Conservation (phyloP, 2,113 vertebrate genomes). For the Centrocercus urophasianus region DNA sequence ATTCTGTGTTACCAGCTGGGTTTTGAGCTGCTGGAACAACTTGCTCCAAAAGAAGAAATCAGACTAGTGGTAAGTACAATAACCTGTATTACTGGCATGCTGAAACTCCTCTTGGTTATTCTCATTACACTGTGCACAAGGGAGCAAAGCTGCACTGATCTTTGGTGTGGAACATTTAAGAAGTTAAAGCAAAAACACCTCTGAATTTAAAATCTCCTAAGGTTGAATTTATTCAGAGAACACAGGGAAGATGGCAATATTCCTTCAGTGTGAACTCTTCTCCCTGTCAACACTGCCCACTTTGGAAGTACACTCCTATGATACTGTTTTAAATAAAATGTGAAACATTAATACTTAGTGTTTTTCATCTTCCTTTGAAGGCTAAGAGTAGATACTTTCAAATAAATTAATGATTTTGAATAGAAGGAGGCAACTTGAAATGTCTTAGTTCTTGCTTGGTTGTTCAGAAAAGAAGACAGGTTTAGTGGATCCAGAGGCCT, state of each 20-base stretch:
- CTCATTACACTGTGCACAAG: background rate
- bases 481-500: background rate
- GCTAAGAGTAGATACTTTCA: background rate
- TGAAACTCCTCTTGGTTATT: background rate
- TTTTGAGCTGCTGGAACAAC: conserved; percentile 93
- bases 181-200: background rate
- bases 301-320: background rate
- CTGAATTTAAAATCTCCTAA: background rate
- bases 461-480: background rate
- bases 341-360: background rate
- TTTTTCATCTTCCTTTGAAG: background rate
- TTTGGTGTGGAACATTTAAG: background rate
- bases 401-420: background rate
- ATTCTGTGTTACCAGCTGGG: conserved; percentile 98
- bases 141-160: background rate
- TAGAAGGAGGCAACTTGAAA: background rate
- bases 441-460: background rate
- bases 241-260: background rate
- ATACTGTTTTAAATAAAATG: background rate
- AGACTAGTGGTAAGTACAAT: conserved; percentile 92
- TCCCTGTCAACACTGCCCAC: background rate
- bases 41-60: conserved; percentile 96
- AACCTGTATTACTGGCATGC: background rate
- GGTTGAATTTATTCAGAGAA: background rate
- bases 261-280: background rate